Evolutionary conservation across 2,113 vertebrate genomes (phyloP).

Genomic region (Laticauda laticaudata): DNA sequence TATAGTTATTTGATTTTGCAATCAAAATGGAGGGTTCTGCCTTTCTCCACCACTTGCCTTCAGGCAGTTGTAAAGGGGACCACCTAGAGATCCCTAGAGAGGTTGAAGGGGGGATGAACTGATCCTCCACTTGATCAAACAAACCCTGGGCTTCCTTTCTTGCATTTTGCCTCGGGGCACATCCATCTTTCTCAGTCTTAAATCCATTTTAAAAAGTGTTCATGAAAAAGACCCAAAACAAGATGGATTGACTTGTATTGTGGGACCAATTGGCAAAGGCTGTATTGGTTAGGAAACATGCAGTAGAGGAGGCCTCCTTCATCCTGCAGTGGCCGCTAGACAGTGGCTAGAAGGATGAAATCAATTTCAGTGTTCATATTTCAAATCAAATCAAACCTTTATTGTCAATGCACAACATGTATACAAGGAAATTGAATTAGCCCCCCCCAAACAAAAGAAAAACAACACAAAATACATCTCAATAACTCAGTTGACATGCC

Average conservation of each 20-base stretch:
- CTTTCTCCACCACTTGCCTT: neutral
- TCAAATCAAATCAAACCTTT: too few species aligned
- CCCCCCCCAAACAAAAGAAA: too few species aligned
- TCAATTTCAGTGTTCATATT: neutral
- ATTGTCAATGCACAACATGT: too few species aligned
- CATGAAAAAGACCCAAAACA: neutral
- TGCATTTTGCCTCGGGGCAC: neutral
- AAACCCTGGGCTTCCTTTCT: neutral
- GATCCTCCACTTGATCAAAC: too few species aligned
- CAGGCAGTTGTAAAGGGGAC: neutral
- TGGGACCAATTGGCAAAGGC: neutral
- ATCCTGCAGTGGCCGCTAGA: neutral
- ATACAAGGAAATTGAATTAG: too few species aligned
- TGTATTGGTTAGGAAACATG: too few species aligned
- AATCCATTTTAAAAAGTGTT: too few species aligned
- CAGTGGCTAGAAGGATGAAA: neutral
- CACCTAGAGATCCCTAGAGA: neutral
- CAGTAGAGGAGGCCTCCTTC: neutral
- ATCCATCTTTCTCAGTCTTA: neutral
- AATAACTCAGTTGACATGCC: too few species aligned
- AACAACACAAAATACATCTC: too few species aligned
- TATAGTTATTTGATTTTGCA: too few species aligned
- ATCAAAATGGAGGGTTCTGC: neutral
- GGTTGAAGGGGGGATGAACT: neutral
- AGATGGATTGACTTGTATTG: neutral